Conservation (phyloP, 2,113 vertebrate genomes). For the Laticauda colubrina region DNA sequence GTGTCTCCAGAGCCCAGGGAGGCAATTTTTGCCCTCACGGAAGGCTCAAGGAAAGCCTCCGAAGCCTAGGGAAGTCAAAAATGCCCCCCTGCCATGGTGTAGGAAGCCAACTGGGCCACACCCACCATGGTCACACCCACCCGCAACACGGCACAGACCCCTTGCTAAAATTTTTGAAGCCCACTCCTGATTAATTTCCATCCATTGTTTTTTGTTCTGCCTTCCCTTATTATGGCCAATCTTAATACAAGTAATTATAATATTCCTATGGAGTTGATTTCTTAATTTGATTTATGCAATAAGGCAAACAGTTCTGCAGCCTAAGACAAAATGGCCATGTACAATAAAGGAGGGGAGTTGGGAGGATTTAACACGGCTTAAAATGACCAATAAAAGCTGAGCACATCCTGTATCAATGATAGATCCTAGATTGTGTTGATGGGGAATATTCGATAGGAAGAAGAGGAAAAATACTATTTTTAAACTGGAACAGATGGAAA, state of each 20-base stretch:
- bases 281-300: neutral
- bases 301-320: neutral
- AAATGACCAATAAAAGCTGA: neutral
- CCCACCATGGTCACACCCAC: too few species aligned
- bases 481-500: neutral
- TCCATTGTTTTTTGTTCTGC: neutral
- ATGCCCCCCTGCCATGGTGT: too few species aligned
- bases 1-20: too few species aligned
- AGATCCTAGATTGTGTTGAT: neutral
- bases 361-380: neutral
- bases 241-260: neutral
- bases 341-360: neutral
- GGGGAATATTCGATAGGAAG: neutral
- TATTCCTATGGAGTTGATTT: neutral
- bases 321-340: neutral
- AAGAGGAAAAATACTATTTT: neutral
- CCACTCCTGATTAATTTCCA: neutral
- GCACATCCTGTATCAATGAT: neutral
- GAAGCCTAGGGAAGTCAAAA: too few species aligned
- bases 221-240: neutral
- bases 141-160: too few species aligned
- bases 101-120: too few species aligned
- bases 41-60: too few species aligned
- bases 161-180: too few species aligned
- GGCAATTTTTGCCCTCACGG: too few species aligned